Percentiles rank a stretch among this genome's conserved stretches.
Evolutionary conservation across 2,888 invertebrate species (phyloP).

Genomic region (Sericinus montela): DNA sequence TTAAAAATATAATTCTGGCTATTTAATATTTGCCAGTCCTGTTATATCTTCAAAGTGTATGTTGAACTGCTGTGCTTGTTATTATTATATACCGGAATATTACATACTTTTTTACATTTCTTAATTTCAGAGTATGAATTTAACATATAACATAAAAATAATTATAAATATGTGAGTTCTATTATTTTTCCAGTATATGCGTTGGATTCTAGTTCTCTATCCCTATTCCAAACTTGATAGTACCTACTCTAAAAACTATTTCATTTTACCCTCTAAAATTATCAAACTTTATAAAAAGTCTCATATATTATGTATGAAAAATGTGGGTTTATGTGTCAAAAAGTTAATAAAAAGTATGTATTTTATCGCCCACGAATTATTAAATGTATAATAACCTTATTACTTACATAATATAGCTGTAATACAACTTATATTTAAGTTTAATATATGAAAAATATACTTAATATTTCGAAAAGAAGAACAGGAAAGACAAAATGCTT

Average conservation of each 20-base stretch:
- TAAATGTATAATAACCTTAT: not conserved
- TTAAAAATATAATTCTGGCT: no score
- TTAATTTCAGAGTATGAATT: no score
- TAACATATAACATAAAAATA: not conserved
- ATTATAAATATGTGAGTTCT: slow-evolving; percentile 11
- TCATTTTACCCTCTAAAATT: slow-evolving; percentile 1
- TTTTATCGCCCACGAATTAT: slow-evolving; percentile 1
- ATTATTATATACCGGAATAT: no score
- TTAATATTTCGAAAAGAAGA: not conserved
- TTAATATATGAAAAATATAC: not conserved
- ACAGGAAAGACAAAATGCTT: slow-evolving; percentile 10
- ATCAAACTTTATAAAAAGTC: not conserved
- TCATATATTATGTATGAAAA: slow-evolving; percentile 10
- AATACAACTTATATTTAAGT: not conserved
- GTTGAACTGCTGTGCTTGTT: no score
- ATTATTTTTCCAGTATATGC: not conserved
- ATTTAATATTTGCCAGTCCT: no score
- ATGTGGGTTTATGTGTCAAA: not conserved
- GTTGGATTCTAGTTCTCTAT: not conserved
- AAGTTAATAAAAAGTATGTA: not conserved
- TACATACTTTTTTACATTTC: no score
- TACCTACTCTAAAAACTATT: slow-evolving; percentile 5
- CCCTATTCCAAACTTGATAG: not conserved
- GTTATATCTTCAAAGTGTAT: no score
- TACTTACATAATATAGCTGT: not conserved